Evolutionary conservation across 2,888 invertebrate genomes (phyloP).

Genomic region (Tolmerus cingulatus): DNA sequence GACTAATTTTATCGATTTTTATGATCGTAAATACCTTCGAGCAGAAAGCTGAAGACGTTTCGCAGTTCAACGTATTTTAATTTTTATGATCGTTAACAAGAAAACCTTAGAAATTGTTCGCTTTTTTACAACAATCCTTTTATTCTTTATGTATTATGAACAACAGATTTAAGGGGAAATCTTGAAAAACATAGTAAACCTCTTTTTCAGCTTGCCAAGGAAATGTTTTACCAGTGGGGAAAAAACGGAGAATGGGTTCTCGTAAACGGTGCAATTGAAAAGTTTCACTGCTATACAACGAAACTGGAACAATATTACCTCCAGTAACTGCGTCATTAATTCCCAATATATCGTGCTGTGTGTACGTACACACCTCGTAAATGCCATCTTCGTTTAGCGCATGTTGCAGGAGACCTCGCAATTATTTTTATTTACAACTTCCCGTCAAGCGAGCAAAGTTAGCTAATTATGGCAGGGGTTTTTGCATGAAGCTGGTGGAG

Average conservation of each 20-base stretch:
- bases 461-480: background rate
- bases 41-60: background rate
- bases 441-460: background rate
- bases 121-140: background rate
- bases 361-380: background rate
- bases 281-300: background rate
- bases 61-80: background rate
- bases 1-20: background rate
- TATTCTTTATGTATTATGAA: background rate
- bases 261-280: background rate
- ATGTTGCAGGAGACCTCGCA: background rate
- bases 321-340: constrained; percentile 24
- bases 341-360: constrained; percentile 4
- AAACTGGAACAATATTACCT: constrained; percentile 24
- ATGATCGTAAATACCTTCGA: background rate
- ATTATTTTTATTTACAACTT: constrained; percentile 22
- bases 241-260: background rate
- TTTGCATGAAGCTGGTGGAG: background rate
- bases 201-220: background rate
- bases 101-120: background rate
- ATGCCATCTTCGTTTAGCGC: background rate
- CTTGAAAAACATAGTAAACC: background rate
- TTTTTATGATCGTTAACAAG: background rate
- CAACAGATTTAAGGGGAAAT: background rate
- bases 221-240: background rate